Evolutionary conservation across 2,888 invertebrate genomes (phyloP), one percentile per base, ranked within the genome.

Genomic region (Baccha elongata): DNA sequence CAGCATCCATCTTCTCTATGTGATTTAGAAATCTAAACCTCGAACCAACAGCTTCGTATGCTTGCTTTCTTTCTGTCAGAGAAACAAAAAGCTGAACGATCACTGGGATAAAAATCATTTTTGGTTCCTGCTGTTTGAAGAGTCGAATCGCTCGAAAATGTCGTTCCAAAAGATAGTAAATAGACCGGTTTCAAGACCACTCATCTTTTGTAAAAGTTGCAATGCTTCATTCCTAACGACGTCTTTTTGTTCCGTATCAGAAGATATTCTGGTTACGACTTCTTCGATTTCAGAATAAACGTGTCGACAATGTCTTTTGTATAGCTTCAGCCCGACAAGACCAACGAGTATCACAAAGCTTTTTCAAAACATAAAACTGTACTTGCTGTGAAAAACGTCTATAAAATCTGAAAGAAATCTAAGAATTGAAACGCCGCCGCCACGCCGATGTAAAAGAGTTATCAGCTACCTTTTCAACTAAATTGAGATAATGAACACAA

Each of bases 271-370:
- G 23, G 3, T 4, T 60, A 60, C 29, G 44, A 29, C 44, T 60
- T 17, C 29, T 42, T 62, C 62, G 17, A 62, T 46, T 62, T 62
- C 44, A 44, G 32, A 46, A 44, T 44, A 62, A 32, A 29, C 62
- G 46, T n/a, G n/a, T 62, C 62, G 29, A 62, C 62, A 46, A 46
- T 62, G 44, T 44, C 19, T n/a, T n/a, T n/a, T n/a, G n/a, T n/a
- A n/a, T n/a, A 60, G 60, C 60, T 62, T 46, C 62, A 46, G 62
- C 64, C 48, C 23, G 64, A 50, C 64, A 48, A 64, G 65, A 50
- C 65, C 32, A 64, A 53, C n/a, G n/a, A n/a, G n/a, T n/a, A n/a
- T n/a, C n/a, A n/a, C n/a, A n/a, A n/a, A n/a, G n/a, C 40, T 50
- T 50, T 65, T 65, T 65, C 23, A 50, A 65, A 65, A 50, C 37